These are phyloP conservation scores for Frankliniella intonsa DNA, from an alignment of 2,888 invertebrate species.

Conservation along the genomic window DNA sequence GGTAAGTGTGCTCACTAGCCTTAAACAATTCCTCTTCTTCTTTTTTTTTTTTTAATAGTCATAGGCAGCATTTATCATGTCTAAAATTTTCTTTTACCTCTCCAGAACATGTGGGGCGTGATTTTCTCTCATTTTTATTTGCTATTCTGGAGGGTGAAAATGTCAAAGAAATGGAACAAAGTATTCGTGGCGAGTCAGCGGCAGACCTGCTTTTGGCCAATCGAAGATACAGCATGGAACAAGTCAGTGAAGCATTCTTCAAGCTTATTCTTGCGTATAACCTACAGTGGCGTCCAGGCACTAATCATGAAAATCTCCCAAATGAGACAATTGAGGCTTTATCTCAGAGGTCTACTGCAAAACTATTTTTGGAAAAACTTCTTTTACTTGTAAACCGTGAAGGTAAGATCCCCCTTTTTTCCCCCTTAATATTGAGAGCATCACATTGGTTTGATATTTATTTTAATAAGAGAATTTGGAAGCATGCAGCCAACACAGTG, in stretches of 20 bases:
- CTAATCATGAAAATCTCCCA: constrained; percentile 34
- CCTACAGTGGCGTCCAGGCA: constrained; percentile 63
- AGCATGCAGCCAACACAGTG: too few species aligned
- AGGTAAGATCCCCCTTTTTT: constrained; percentile 53
- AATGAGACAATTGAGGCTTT: constrained; percentile 42
- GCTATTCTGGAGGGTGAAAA: constrained; percentile 75
- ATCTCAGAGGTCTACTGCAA: constrained; percentile 57
- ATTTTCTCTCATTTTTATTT: constrained; percentile 75
- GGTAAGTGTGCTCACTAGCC: constrained; percentile 52
- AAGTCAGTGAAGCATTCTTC: constrained; percentile 78
- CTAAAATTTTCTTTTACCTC: constrained; percentile 38
- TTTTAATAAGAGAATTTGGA: too few species aligned
- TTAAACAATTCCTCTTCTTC: constrained; percentile 25
- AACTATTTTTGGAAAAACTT: constrained; percentile 86
- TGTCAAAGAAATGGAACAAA: constrained; percentile 56
- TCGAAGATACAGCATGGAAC: constrained; percentile 49
- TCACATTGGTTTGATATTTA: too few species aligned
- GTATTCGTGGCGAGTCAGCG: background rate
- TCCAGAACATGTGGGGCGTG: constrained; percentile 76
- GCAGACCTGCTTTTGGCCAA: background rate
- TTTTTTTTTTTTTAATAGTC: constrained; percentile 27
- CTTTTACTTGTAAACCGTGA: constrained; percentile 82
- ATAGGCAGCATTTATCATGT: constrained; percentile 17
- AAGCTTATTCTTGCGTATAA: constrained; percentile 83
- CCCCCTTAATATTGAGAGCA: background rate